A percentile compares a stretch with the other conserved stretches of the same genome.
Evolutionary conservation across 2,113 vertebrate species (phyloP).

Genomic region (Clupea harengus): DNA sequence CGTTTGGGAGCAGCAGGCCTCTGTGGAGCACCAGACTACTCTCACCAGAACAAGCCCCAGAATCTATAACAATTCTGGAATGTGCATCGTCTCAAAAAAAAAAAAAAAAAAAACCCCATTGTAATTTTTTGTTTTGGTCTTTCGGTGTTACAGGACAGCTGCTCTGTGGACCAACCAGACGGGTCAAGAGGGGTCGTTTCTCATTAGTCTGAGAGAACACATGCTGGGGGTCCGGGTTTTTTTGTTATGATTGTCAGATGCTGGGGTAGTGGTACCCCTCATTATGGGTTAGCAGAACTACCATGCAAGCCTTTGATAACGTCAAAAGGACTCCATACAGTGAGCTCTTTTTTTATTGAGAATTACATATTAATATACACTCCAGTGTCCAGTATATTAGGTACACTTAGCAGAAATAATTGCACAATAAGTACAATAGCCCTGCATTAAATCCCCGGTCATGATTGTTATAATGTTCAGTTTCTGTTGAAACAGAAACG

Average conservation of each 20-base stretch:
- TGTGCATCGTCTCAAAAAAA: not conserved
- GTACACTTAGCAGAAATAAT: no score
- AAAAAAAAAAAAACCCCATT: not conserved
- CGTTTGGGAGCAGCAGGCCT: not conserved
- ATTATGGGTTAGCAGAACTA: not conserved
- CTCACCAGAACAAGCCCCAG: not conserved
- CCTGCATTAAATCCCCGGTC: no score
- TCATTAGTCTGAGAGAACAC: not conserved
- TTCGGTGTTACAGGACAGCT: slow-evolving; percentile 6
- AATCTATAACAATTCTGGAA: not conserved
- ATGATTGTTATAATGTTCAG: no score
- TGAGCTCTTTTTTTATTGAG: not conserved
- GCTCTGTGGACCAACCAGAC: not conserved
- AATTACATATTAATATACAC: not conserved
- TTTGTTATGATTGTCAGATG: not conserved
- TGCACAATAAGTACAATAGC: no score
- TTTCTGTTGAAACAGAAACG: no score
- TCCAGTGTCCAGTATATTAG: no score
- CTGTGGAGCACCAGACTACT: not conserved
- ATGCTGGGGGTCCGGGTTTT: not conserved
- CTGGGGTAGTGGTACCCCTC: not conserved
- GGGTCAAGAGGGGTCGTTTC: not conserved
- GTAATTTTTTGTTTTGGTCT: not conserved
- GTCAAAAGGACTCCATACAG: not conserved
- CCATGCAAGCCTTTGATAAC: not conserved